A percentile compares a stretch with the other conserved stretches of the same genome.
Conservation (phyloP, 2,797 vertebrate genomes). For the Prionace glauca region DNA sequence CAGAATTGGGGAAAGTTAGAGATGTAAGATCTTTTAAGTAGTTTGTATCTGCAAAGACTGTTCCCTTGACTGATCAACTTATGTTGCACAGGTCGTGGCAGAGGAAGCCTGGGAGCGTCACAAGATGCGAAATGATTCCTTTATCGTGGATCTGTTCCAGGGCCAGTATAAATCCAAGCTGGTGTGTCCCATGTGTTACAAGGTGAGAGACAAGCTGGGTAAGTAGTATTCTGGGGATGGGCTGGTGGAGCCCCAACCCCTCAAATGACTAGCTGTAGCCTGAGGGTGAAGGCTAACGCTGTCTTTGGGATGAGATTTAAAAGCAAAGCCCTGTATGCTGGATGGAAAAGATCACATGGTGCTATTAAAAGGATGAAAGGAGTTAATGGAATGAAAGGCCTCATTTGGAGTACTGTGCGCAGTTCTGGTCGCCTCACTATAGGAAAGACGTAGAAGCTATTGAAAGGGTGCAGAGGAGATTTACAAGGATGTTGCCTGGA, state of each 20-base stretch:
- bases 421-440: too few relatives aligned
- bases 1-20: not conserved
- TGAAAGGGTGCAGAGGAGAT: too few relatives aligned
- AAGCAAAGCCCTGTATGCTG: not conserved
- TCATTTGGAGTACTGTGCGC: too few relatives aligned
- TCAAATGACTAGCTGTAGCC: not conserved
- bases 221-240: not conserved
- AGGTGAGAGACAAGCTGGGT: constrained; percentile 62
- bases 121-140: constrained; percentile 97
- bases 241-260: not conserved
- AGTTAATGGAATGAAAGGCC: not conserved
- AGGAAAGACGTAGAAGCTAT: too few relatives aligned
- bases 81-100: constrained; percentile 74
- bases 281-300: not conserved
- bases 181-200: constrained; percentile 91
- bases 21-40: not conserved
- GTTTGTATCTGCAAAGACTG: not conserved
- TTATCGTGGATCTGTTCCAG: constrained; percentile 95
- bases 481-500: too few relatives aligned
- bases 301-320: not conserved
- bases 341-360: not conserved
- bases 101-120: constrained; percentile 97
- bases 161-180: constrained; percentile 98
- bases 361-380: not conserved
- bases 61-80: not conserved